Evolutionary conservation across 2,888 invertebrate genomes (phyloP).

Genomic region (Euphydryas editha): DNA sequence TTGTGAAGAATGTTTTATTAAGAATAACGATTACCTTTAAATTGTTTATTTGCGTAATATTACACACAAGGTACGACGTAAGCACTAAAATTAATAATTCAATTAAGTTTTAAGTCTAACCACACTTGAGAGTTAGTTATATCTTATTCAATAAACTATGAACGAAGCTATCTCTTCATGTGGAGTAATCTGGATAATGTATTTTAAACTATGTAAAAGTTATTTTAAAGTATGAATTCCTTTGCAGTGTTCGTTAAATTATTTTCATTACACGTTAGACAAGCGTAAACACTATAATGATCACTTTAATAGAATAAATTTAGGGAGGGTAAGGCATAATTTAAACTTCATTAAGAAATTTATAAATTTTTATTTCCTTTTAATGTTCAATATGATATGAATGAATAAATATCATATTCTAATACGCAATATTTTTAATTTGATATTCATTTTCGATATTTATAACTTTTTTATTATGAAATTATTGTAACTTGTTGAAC

Average conservation of each 20-base stretch:
- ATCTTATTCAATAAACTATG: constrained; percentile 16
- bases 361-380: background rate
- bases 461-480: no score
- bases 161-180: constrained; percentile 1
- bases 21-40: no score
- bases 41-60: background rate
- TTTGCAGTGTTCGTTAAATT: background rate
- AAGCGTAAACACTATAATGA: background rate
- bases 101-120: background rate
- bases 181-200: background rate
- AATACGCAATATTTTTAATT: no score
- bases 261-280: background rate
- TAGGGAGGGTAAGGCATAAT: background rate
- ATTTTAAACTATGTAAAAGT: background rate
- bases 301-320: background rate
- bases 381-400: no score
- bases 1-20: no score
- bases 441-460: no score
- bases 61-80: no score
- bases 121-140: constrained; percentile 7
- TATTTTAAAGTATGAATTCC: background rate
- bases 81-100: background rate
- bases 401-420: no score
- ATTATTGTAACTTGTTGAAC: no score
- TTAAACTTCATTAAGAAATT: background rate